Percentiles rank a stretch among this genome's conserved stretches.
Evolutionary conservation across 2,797 vertebrate species (phyloP).

Genomic region (Periparus ater): DNA sequence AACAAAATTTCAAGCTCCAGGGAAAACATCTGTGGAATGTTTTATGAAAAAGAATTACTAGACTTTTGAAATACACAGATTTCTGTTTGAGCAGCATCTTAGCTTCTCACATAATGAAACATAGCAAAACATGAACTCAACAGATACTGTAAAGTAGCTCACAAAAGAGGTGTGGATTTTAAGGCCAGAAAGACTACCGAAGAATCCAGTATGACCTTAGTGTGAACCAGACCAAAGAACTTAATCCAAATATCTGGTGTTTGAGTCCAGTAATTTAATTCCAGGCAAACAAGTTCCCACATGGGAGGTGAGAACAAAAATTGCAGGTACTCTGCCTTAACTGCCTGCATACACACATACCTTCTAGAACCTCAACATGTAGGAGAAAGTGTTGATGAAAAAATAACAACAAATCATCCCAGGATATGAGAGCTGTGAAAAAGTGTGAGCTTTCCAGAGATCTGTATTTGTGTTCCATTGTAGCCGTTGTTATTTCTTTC

Average conservation of each 20-base stretch:
- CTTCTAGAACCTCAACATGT: background rate
- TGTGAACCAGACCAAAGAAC: background rate
- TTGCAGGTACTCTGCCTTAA: background rate
- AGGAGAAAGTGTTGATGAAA: background rate
- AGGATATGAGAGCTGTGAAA: background rate
- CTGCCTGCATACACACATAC: background rate
- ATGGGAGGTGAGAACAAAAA: background rate
- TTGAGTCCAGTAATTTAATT: background rate
- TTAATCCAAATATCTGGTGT: background rate
- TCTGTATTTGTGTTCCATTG: background rate
- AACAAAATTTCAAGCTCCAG: constrained; percentile 26
- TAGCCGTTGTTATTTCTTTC: background rate
- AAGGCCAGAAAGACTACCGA: background rate
- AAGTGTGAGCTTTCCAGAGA: background rate
- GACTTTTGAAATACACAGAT: background rate
- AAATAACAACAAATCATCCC: background rate
- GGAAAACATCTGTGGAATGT: constrained; percentile 34
- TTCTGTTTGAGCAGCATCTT: background rate
- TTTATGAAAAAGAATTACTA: background rate
- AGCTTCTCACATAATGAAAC: background rate
- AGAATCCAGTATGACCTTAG: background rate
- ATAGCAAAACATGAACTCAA: background rate
- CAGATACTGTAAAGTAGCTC: background rate
- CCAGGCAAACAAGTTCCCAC: background rate
- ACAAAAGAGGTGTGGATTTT: background rate